A percentile compares a stretch with the other conserved stretches of the same genome.
phyloP scores from a whole-genome alignment of 2,888 invertebrate species.

The Tillus elongatus region DNA sequence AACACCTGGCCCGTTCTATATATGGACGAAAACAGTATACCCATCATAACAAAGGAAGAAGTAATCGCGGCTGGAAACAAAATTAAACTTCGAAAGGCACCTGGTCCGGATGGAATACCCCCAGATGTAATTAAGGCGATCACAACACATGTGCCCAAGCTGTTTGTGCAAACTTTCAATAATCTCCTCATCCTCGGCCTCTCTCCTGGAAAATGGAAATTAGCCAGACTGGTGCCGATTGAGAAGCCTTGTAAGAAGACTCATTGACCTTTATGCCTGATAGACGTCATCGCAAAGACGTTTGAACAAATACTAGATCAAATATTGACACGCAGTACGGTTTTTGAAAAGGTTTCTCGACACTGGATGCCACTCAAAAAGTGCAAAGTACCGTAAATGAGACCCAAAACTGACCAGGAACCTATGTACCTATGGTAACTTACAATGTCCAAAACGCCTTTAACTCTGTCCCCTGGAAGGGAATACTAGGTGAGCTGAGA shows the following conservation, averaged over 20 bases:
- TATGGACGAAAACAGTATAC: too few relatives aligned
- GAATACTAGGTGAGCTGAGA: too few relatives aligned
- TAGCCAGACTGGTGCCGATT: not conserved
- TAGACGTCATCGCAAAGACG: not conserved
- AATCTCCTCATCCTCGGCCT: not conserved
- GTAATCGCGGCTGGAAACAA: not conserved
- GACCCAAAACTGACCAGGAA: too few relatives aligned
- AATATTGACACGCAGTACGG: too few relatives aligned
- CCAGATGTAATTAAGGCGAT: not conserved
- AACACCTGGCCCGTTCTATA: too few relatives aligned
- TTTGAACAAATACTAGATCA: too few relatives aligned
- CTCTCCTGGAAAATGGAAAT: slow-evolving; percentile 1
- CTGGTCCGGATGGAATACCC: not conserved
- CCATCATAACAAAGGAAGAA: not conserved
- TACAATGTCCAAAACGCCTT: too few relatives aligned
- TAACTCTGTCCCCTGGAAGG: too few relatives aligned
- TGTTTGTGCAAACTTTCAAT: not conserved
- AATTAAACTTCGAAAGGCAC: not conserved
- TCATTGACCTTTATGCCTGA: not conserved
- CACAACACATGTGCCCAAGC: not conserved
- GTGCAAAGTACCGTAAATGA: too few relatives aligned
- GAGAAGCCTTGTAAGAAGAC: slow-evolving; percentile 1
- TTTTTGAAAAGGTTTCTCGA: too few relatives aligned
- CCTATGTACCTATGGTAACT: too few relatives aligned
- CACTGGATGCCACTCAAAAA: too few relatives aligned